These are phyloP conservation scores for Hirtodrosophila duncani DNA, from an alignment of 2,888 invertebrate species.

Conservation along the genomic window DNA sequence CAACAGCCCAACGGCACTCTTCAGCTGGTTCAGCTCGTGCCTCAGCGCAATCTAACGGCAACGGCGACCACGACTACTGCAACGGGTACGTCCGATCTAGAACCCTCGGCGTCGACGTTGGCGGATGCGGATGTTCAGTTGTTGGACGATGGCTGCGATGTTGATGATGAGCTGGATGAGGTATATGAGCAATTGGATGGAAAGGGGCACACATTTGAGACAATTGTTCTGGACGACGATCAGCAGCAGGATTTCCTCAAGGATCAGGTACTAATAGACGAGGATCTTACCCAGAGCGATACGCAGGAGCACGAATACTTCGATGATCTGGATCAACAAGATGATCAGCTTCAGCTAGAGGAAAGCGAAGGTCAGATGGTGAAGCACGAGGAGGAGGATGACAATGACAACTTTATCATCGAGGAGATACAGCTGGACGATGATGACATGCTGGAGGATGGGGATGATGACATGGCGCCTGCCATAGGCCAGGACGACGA, in stretches of 20 bases:
- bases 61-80: conserved; percentile 40
- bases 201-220: conserved; percentile 68
- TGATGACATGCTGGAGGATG: conserved; percentile 72
- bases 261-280: conserved; percentile 74
- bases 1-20: conserved; percentile 77
- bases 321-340: conserved; percentile 65
- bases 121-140: conserved; percentile 71
- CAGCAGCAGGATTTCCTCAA: conserved; percentile 63
- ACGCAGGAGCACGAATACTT: conserved; percentile 73
- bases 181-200: conserved; percentile 62
- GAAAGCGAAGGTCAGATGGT: conserved; percentile 56
- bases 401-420: conserved; percentile 70
- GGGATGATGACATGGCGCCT: conserved; percentile 55
- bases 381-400: conserved; percentile 63
- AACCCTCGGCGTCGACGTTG: conserved; percentile 37
- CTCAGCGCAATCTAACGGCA: conserved; percentile 47
- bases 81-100: conserved; percentile 41
- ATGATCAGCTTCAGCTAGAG: conserved; percentile 56
- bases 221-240: conserved; percentile 74
- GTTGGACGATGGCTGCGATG: conserved; percentile 59
- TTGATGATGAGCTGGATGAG: conserved; percentile 68
- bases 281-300: conserved; percentile 68
- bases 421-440: conserved; percentile 75
- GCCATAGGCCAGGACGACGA: too few relatives aligned
- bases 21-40: conserved; percentile 71